Base-by-base conservation (phyloP, 2,888 invertebrate genomes). In the Microctonus aethiopoides region DNA sequence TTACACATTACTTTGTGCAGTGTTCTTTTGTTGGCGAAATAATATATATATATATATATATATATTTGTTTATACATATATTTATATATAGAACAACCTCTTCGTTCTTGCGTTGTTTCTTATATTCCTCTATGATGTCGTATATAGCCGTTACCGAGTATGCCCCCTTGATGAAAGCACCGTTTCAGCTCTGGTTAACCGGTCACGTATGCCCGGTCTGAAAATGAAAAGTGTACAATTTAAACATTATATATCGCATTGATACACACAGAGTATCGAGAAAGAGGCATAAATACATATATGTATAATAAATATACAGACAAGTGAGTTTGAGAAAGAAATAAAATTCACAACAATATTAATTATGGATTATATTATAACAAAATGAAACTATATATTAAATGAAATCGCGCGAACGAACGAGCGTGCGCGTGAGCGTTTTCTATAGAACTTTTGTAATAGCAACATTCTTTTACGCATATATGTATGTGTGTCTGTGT, bases 161-260 rank as follows among this genome's bases (percentile, higher is more conserved):
- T 56, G 62, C 71, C 67, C 46, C 39, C 46, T 46, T 16, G 64
- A 70, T 71, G 73, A 73, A 77, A 76, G 77, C 75, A 76, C 74
- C 77, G 74, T 75, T 76, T 76, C 74, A 74, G 73, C 71, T 74
- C 76, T 74, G 75, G 75, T 76, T 75, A 76, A 75, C 74, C 70
- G 72, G 74, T 77, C 77, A 77, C 77, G 77, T 77, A 74, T 74
- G 74, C 75, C 70, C 75, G 73, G 72, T 74, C 76, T 77, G 75
- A 74, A 77, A 77, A 76, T 76, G 69, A 77, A 75, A 77, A 77
- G 74, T 76, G 51, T 70, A 71, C 73, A 64, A 69, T 72, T 46
- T 72, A 72, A 72, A 68, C 67, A 74, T 75, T n/a, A n/a, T n/a
- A n/a, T n/a, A n/a, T 73, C 74, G 52, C 63, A 46, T 46, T 60